phyloP scores from a whole-genome alignment of 2,888 invertebrate species.

The Phlogophora meticulosa region DNA sequence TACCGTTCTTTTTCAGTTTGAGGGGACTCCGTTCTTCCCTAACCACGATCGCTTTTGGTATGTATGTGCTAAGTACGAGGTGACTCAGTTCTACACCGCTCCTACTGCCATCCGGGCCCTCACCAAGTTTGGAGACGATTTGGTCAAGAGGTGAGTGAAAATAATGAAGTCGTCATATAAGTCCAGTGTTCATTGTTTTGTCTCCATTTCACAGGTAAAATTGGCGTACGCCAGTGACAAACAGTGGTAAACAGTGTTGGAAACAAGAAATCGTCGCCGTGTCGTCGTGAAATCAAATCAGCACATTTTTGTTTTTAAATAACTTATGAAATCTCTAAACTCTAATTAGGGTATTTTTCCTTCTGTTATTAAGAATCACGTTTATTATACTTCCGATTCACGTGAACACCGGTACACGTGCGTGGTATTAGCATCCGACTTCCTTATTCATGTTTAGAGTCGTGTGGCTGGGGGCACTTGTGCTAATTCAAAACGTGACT shows the following conservation, averaged over 20 bases:
- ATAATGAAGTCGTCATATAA: no score
- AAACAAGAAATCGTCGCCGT: no score
- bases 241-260: no score
- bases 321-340: no score
- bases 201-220: no score
- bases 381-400: not conserved
- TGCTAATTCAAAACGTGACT: not conserved
- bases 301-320: no score
- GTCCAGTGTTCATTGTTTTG: no score
- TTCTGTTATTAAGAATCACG: not conserved
- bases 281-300: no score
- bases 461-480: not conserved
- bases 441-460: not conserved
- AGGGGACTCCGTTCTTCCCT: constrained; percentile 99
- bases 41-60: constrained; percentile 98
- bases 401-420: not conserved
- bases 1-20: constrained; percentile 92
- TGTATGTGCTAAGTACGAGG: constrained; percentile 97
- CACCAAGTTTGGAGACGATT: constrained; percentile 98
- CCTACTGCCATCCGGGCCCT: constrained; percentile 99
- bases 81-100: constrained; percentile 99
- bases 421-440: not conserved
- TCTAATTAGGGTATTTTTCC: not conserved
- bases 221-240: no score
- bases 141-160: constrained; percentile 93